Evolutionary conservation across 2,113 vertebrate species (phyloP), one percentile per base, ranked within the genome.

Genomic region (Zosterops lateralis): DNA sequence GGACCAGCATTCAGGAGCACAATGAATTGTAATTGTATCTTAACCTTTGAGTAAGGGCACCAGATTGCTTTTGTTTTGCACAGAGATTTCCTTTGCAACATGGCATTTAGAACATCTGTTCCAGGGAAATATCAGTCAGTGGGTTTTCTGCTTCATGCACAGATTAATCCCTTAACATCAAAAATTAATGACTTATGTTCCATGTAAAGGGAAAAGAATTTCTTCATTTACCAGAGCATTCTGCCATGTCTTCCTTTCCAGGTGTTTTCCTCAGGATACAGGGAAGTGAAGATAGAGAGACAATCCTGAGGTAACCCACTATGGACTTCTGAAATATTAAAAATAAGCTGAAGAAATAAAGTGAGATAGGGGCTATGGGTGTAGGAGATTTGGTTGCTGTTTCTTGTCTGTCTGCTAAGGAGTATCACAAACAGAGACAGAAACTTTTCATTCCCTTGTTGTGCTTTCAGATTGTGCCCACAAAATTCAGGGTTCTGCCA

Each of bases 91-190:
- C 34, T 88, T 90, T 50, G 8, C 26, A 56, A n/a, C 5, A 44
- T 94, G 82, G 45, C 50, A 90, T 95, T 93, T 78, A 53, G 8
- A 91, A 28, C 66, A 92, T 89, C 68, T 92, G 70, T 89, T 95
- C 45, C 53, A 79, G 70, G 73, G 81, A 94, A 96, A 75, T 61
- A 88, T 51, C 79, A 84, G 68, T 57, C 72, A 75, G 80, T 60
- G 25, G 36, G 21, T 81, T 95, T 92, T 90, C 86, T 89, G 57
- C 72, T 95, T 92, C 31, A 57, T 61, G 65, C 48, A 53, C 25
- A 70, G 57, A 71, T 90, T 92, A 92, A 76, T 85, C 54, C 66
- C 68, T n/a, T 44, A 94, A 57, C 58, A 79, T 90, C 68, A 92
- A 90, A 89, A 75, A 84, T 88, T 93, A 95, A 96, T 85, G 62